Conservation (phyloP, 1,140 invertebrate species). For the Hycleus cichorii region DNA sequence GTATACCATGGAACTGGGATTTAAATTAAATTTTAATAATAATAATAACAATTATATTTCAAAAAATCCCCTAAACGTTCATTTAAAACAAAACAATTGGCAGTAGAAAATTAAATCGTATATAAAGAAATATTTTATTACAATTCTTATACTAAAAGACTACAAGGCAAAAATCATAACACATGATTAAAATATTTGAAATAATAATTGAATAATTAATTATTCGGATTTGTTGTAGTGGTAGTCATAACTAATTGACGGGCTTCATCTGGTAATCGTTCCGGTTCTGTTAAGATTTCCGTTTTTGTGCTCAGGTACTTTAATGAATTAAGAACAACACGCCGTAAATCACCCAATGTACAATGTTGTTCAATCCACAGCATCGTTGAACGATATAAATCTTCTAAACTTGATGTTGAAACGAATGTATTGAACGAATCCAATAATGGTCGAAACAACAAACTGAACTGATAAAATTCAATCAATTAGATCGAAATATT, state of each 20-base stretch:
- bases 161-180: background rate
- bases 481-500: slow-evolving; percentile 27
- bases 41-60: too few species aligned
- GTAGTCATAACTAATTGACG: slow-evolving; percentile 47
- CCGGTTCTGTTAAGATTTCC: slow-evolving; percentile 84
- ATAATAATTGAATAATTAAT: background rate
- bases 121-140: background rate
- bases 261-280: slow-evolving; percentile 80
- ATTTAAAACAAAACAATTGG: too few species aligned
- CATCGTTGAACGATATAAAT: slow-evolving; percentile 84
- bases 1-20: slow-evolving; percentile 81
- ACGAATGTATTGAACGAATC: slow-evolving; percentile 85
- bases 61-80: too few species aligned
- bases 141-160: background rate
- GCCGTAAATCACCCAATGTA: slow-evolving; percentile 84
- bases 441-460: slow-evolving; percentile 80
- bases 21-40: too few species aligned
- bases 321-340: slow-evolving; percentile 86
- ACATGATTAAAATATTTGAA: background rate
- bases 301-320: slow-evolving; percentile 85
- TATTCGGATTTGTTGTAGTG: slow-evolving; percentile 3
- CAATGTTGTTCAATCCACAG: slow-evolving; percentile 95
- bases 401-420: slow-evolving; percentile 83
- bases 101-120: background rate
- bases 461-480: slow-evolving; percentile 67